phyloP scores from a whole-genome alignment of 2,888 invertebrate species.

The Tholera decimalis region DNA sequence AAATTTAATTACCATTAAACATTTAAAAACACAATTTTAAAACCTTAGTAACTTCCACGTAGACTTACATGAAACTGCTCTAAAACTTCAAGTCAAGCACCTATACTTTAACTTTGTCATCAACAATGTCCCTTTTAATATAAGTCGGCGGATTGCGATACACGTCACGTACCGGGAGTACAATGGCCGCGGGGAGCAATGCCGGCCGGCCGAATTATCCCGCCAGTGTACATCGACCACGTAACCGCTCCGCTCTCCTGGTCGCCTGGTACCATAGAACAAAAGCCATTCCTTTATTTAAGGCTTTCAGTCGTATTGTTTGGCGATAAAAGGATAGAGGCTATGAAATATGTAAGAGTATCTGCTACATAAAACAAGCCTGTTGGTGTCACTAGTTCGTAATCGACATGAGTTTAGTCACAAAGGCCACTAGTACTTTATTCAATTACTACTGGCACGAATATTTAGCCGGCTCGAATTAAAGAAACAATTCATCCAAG shows the following conservation, averaged over 20 bases:
- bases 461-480: slow-evolving; percentile 45
- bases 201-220: slow-evolving; percentile 69
- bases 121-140: slow-evolving; percentile 72
- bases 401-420: slow-evolving; percentile 34
- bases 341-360: slow-evolving; percentile 51
- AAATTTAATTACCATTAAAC: background rate
- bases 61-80: slow-evolving; percentile 4
- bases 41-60: background rate
- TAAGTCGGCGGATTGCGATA: slow-evolving; percentile 71
- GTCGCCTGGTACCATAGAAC: slow-evolving; percentile 66
- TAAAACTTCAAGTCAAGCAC: slow-evolving; percentile 37
- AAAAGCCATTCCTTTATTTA: slow-evolving; percentile 67
- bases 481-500: slow-evolving; percentile 41
- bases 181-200: slow-evolving; percentile 69
- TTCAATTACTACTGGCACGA: slow-evolving; percentile 26
- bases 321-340: slow-evolving; percentile 57
- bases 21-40: background rate
- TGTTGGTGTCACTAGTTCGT: slow-evolving; percentile 33
- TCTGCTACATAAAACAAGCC: slow-evolving; percentile 12
- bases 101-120: slow-evolving; percentile 57
- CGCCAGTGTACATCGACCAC: slow-evolving; percentile 67
- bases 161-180: slow-evolving; percentile 74
- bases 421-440: slow-evolving; percentile 40
- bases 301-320: slow-evolving; percentile 62
- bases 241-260: slow-evolving; percentile 69